phyloP scores from a whole-genome alignment of 2,888 invertebrate species.

The Euzophera pinguis region DNA sequence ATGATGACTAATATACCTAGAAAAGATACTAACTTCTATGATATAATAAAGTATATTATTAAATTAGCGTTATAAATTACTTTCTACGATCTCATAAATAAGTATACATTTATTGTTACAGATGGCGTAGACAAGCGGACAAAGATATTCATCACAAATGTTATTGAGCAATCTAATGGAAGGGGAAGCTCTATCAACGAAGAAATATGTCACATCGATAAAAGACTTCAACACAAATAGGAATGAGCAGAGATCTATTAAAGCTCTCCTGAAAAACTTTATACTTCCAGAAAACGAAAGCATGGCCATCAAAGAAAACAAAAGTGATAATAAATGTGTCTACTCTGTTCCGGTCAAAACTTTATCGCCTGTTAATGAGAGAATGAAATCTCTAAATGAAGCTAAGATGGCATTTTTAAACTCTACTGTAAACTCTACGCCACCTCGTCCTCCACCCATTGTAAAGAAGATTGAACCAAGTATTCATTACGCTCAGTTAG shows the following conservation, averaged over 20 bases:
- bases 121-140: constrained; percentile 67
- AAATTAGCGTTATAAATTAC: constrained; percentile 10
- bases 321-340: constrained; percentile 54
- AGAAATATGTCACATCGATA: constrained; percentile 58
- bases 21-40: too few species aligned
- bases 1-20: too few species aligned
- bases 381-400: constrained; percentile 57
- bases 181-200: constrained; percentile 57
- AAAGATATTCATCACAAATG: constrained; percentile 59
- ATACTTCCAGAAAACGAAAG: constrained; percentile 56
- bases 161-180: constrained; percentile 65
- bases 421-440: constrained; percentile 44
- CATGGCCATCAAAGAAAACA: constrained; percentile 70
- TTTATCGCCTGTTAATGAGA: constrained; percentile 42
- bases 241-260: constrained; percentile 60
- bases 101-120: constrained; percentile 54
- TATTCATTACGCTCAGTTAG: constrained; percentile 66
- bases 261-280: constrained; percentile 62
- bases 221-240: constrained; percentile 54
- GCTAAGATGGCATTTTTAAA: constrained; percentile 66
- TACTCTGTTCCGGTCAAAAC: constrained; percentile 62
- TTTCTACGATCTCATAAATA: constrained; percentile 24
- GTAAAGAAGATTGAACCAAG: constrained; percentile 38
- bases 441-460: constrained; percentile 24
- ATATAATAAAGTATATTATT: neutral